phyloP scores from a whole-genome alignment of 2,113 vertebrate genomes.

The Lampris incognitus region DNA sequence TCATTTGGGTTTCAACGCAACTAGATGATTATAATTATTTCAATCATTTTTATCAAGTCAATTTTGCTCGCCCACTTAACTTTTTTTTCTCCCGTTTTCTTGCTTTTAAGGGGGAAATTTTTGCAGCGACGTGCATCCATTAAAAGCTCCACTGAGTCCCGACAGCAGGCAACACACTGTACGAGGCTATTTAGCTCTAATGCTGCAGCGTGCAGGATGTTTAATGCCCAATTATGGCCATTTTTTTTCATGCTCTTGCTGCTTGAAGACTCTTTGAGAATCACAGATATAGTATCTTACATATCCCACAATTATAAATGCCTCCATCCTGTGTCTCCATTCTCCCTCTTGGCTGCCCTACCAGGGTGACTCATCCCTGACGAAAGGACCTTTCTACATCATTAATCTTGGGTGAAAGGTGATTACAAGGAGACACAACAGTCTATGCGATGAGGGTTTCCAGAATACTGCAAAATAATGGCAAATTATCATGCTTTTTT shows the following conservation, averaged over 20 bases:
- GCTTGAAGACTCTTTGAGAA: conserved; percentile 49
- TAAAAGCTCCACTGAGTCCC: conserved; percentile 44
- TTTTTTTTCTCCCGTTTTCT: no score
- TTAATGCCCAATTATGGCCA: conserved; percentile 21
- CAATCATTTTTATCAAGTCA: no score
- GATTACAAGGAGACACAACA: conserved; percentile 52
- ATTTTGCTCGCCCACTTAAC: no score
- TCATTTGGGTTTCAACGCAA: no score
- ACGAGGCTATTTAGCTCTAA: conserved; percentile 39
- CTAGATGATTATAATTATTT: no score
- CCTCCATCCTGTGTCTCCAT: conserved; percentile 32
- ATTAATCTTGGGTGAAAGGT: conserved; percentile 61
- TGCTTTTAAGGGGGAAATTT: no score
- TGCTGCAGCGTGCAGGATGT: conserved; percentile 31
- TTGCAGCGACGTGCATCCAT: conserved; percentile 14
- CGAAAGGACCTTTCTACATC: conserved; percentile 44
- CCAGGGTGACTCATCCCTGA: conserved; percentile 48
- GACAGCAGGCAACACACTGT: conserved; percentile 36
- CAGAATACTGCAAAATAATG: conserved; percentile 58
- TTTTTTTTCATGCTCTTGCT: neutral
- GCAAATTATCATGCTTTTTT: conserved; percentile 35
- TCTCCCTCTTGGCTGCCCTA: conserved; percentile 37
- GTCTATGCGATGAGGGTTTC: conserved; percentile 31
- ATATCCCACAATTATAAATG: conserved; percentile 51
- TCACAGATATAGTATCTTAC: conserved; percentile 26